Evolutionary conservation across 2,888 invertebrate genomes (phyloP).

Genomic region (Oxytorus armatus): DNA sequence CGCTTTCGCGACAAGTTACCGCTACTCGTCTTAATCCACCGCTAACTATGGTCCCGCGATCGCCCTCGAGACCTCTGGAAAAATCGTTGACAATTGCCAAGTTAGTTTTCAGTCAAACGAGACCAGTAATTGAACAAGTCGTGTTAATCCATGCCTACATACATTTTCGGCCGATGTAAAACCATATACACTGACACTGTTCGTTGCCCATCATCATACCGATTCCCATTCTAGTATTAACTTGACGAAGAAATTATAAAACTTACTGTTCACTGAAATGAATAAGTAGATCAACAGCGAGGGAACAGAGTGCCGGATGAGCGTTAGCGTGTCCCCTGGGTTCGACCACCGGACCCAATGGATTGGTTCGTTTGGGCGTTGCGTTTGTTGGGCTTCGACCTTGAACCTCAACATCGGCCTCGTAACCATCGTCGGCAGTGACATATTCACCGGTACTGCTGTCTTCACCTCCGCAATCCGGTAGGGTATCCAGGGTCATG

Average conservation of each 20-base stretch:
- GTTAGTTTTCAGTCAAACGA: no score
- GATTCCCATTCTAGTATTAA: no score
- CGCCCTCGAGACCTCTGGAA: slow-evolving; percentile 77
- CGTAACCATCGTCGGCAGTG: slow-evolving; percentile 88
- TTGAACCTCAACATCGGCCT: slow-evolving; percentile 87
- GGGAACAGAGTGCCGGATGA: slow-evolving; percentile 87
- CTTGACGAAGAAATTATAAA: not conserved
- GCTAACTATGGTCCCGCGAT: slow-evolving; percentile 77
- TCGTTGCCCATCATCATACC: no score
- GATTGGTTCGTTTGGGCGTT: slow-evolving; percentile 71
- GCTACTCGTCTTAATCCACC: slow-evolving; percentile 81
- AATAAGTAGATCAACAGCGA: slow-evolving; percentile 87
- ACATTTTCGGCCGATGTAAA: no score
- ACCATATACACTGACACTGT: no score
- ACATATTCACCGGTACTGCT: slow-evolving; percentile 83
- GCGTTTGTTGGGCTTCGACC: slow-evolving; percentile 75
- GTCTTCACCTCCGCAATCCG: slow-evolving; percentile 80
- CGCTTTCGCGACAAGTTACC: slow-evolving; percentile 83
- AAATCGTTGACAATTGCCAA: no score
- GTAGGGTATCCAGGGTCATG: slow-evolving; percentile 79
- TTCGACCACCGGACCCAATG: slow-evolving; percentile 78
- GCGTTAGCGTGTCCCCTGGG: slow-evolving; percentile 84
- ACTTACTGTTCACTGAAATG: slow-evolving; percentile 86
- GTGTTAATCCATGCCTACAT: no score
- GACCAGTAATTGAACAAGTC: no score